Percentiles rank a stretch among this genome's conserved stretches.
Conservation (phyloP, 2,888 invertebrate species). For the Dynastes tityus region DNA sequence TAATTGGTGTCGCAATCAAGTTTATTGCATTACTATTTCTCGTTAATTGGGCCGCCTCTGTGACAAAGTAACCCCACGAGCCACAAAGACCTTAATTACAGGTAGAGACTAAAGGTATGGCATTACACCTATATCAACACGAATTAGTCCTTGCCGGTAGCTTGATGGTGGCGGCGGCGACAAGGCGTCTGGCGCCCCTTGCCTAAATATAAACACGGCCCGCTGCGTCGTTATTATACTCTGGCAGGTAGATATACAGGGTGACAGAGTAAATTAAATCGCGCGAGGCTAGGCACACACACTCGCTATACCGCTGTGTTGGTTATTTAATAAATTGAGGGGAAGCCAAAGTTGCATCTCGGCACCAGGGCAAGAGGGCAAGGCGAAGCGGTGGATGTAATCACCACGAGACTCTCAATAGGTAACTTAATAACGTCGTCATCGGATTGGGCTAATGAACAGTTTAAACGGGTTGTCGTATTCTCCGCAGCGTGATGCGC, state of each 20-base stretch:
- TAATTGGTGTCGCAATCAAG: slow-evolving; percentile 69
- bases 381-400: too few relatives aligned
- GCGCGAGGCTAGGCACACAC: not conserved
- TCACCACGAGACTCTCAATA: slow-evolving; percentile 7
- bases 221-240: slow-evolving; percentile 28
- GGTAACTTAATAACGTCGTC: slow-evolving; percentile 21
- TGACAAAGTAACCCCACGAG: slow-evolving; percentile 67
- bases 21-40: slow-evolving; percentile 69
- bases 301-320: not conserved
- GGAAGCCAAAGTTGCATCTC: too few relatives aligned
- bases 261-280: slow-evolving; percentile 28
- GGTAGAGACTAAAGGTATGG: slow-evolving; percentile 59
- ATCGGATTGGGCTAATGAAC: slow-evolving; percentile 16
- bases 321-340: slow-evolving; percentile 35
- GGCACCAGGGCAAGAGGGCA: too few relatives aligned
- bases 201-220: slow-evolving; percentile 29
- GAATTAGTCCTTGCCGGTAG: slow-evolving; percentile 57
- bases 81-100: slow-evolving; percentile 67
- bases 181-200: slow-evolving; percentile 5
- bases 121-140: slow-evolving; percentile 63
- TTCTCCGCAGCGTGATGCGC: not conserved
- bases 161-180: not conserved
- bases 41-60: slow-evolving; percentile 68
- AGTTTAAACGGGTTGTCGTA: slow-evolving; percentile 17
- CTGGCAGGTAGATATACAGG: slow-evolving; percentile 12